Evolutionary conservation across 2,888 invertebrate species (phyloP), one percentile per base, ranked within the genome.

Genomic region (Noctua comes): DNA sequence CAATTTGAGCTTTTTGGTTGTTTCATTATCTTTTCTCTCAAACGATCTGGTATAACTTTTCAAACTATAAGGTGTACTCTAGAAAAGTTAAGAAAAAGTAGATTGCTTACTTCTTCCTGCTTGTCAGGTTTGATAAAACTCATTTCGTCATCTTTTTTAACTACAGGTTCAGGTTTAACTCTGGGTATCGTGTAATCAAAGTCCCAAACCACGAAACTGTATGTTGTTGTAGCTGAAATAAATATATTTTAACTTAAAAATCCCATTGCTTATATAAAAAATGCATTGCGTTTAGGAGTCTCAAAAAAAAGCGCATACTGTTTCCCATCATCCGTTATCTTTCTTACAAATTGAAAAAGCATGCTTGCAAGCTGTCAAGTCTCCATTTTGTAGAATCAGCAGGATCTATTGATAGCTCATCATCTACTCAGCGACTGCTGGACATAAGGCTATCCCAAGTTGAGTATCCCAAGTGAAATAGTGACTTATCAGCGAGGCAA

Each of bases 121-220:
- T 46, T 36, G 6, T 68, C 76, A 21, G 76, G 68, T 36, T n/a
- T 31, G 3, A 13, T 18, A n/a, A 54, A 68, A 16, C 57, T 2
- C 48, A 36, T 31, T n/a, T 93, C 91, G 6, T 95, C 93, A 54
- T 93, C 91, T 59, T 92, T 92, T 27, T 92, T 91, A 7, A 91
- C 86, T 68, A 91, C 89, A 11, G 92, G 91, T 2, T 92, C 90
- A 40, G 96, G 96, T 21, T 94, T 95, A 0, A 91, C 94, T 82
- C 96, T 91, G 0, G 95, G 92, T 48, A 97, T 96, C 1, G 95
- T 93, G 76, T 97, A 96, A 36, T 97, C 97, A 66, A 98, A 97
- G 89, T 98, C 98, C 98, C 98, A 99, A 11, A 98, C 97, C 0
- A 98, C 97, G 89, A 98, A 98, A 77, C 98, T 98, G 90, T 98